Evolutionary conservation across 2,797 vertebrate genomes (phyloP), one percentile per base, ranked within the genome.

Genomic region (Thripadectes ignobilis): DNA sequence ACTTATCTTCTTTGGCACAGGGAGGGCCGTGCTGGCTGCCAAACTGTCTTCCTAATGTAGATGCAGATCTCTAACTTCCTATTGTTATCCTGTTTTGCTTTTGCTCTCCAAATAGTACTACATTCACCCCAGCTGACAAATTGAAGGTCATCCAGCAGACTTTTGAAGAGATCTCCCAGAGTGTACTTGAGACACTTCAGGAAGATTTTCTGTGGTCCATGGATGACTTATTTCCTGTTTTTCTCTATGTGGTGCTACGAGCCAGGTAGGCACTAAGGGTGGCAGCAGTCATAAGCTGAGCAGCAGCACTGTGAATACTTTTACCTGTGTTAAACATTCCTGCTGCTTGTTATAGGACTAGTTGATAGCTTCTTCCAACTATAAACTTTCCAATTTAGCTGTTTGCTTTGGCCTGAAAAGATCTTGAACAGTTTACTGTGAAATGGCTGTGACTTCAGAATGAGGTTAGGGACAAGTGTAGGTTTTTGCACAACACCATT

Each of bases 161-260:
- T 74, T 99, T 99, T 57, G 99, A 99, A 97, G 99, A 99, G 96
- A 99, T 99, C 95, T 99, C 99, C 4, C 98, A 99, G 97, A 99
- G 98, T 55, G 99, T 99, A 7, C 98, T 99, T 76, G 96, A 98
- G 3, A 98, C 98, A 59, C 98, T 99, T 86, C 98, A 98, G 92
- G 98, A 99, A 96, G 99, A 99, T 97, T 99, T 99, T 97, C 96
- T 99, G 88, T 99, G 99, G 99, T 99, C 99, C 67, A 99, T 99
- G 99, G 99, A 99, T 78, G 99, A 99, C 92, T 98, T 99, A 43
- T 99, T 99, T 97, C 99, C 99, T 4, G 99, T 99, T 85, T 99
- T 99, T 97, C 98, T 99, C 79, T 99, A 99, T 22, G 99, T 99
- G 95, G 99, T 99, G 84, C 98, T 99, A 86, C 98, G 99, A 78